Evolutionary conservation across 1,140 invertebrate genomes (phyloP).

Genomic region (Lanistes nyassanus): DNA sequence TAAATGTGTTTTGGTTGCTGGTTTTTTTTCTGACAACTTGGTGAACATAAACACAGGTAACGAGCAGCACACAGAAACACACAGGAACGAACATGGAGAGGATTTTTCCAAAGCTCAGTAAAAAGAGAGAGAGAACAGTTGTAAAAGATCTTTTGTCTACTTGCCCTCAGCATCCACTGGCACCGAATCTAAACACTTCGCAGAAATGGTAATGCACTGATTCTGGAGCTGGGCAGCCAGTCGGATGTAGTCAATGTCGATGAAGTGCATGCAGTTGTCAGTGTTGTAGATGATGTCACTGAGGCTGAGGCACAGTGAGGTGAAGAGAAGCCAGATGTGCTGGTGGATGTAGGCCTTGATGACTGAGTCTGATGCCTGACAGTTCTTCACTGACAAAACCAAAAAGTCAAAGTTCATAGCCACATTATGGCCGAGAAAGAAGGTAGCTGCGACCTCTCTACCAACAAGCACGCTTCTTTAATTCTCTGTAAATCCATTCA

Average conservation of each 20-base stretch:
- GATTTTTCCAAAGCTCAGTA: too few relatives aligned
- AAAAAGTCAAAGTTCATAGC: too few relatives aligned
- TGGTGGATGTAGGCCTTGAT: conserved; percentile 65
- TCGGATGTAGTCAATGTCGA: conserved; percentile 50
- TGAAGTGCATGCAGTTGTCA: conserved; percentile 21
- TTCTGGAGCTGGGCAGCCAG: conserved; percentile 57
- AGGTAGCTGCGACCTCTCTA: too few relatives aligned
- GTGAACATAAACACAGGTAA: too few relatives aligned
- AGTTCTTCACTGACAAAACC: conserved; percentile 52
- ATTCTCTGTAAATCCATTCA: too few relatives aligned
- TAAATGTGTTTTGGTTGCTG: too few relatives aligned
- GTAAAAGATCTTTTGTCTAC: not conserved
- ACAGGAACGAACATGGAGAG: too few relatives aligned
- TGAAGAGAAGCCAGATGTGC: conserved; percentile 64
- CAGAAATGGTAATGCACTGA: conserved; percentile 54
- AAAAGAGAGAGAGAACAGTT: too few relatives aligned
- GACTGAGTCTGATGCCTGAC: conserved; percentile 52
- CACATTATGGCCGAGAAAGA: too few relatives aligned
- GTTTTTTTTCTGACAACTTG: too few relatives aligned
- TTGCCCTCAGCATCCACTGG: conserved; percentile 58
- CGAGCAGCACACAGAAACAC: too few relatives aligned
- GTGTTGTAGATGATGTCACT: conserved; percentile 51
- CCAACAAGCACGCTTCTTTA: too few relatives aligned
- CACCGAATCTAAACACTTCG: conserved; percentile 57
- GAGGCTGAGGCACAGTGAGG: conserved; percentile 54